Conservation (phyloP, 2,113 vertebrate species). For the Alouatta palliata region DNA sequence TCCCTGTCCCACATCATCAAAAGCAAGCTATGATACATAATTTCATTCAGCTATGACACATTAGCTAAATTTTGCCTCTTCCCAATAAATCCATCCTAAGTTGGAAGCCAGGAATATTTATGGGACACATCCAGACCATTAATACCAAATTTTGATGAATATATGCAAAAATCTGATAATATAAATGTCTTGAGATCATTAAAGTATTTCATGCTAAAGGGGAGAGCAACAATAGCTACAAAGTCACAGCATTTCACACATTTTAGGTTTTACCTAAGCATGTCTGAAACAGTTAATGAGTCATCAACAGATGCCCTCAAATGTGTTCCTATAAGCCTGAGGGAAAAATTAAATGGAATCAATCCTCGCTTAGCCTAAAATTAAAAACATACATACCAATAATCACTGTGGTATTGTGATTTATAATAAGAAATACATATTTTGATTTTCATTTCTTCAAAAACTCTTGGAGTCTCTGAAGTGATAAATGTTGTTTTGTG, state of each 20-base stretch:
- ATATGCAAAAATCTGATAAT: constrained; percentile 23
- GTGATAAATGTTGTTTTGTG: background rate
- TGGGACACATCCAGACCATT: background rate
- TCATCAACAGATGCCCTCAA: background rate
- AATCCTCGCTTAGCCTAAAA: background rate
- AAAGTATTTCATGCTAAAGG: background rate
- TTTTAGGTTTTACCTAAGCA: background rate
- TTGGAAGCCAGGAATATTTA: constrained; percentile 42
- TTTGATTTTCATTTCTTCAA: background rate
- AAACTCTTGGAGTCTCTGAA: background rate
- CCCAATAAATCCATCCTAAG: constrained; percentile 57
- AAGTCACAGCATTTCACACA: background rate
- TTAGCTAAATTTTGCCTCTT: constrained; percentile 32
- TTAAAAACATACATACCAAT: background rate
- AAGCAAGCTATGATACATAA: constrained; percentile 13
- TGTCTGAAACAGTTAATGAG: background rate
- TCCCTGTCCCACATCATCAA: constrained; percentile 44
- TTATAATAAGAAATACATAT: background rate
- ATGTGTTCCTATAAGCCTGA: background rate
- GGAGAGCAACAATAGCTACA: background rate
- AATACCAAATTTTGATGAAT: constrained; percentile 3
- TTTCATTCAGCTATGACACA: constrained; percentile 33
- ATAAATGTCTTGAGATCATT: background rate
- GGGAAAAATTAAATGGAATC: background rate
- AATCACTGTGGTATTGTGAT: background rate